These are phyloP conservation scores for Tenthredo notha DNA, from an alignment of 2,888 invertebrate species.

Conservation along the genomic window DNA sequence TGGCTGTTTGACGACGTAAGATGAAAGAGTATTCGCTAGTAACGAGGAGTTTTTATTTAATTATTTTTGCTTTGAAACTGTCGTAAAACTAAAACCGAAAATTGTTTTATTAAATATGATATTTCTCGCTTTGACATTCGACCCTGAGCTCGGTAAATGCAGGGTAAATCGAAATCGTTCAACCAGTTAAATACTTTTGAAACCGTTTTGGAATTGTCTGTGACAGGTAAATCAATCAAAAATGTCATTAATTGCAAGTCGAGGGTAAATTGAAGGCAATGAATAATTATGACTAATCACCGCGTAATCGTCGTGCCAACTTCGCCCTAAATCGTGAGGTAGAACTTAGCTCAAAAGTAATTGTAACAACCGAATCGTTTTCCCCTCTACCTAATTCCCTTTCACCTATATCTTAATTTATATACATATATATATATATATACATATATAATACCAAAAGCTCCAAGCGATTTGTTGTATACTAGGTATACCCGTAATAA, in stretches of 20 bases:
- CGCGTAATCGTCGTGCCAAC: slow-evolving; percentile 19
- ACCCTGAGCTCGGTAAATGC: too few species aligned
- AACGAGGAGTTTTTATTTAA: not conserved
- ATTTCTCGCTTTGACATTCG: not conserved
- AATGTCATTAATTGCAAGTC: slow-evolving; percentile 35
- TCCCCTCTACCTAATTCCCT: not conserved
- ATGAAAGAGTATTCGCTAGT: not conserved
- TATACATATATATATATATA: not conserved
- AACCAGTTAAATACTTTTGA: not conserved
- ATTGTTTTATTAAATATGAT: not conserved
- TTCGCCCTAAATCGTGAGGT: slow-evolving; percentile 11
- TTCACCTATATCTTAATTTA: not conserved
- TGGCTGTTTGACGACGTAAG: not conserved
- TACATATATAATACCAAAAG: not conserved
- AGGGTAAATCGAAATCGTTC: slow-evolving; percentile 4
- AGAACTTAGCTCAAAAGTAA: slow-evolving; percentile 20
- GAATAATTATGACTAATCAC: slow-evolving; percentile 46
- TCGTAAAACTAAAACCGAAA: not conserved
- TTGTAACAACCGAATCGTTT: slow-evolving; percentile 30
- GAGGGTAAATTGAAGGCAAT: slow-evolving; percentile 12
- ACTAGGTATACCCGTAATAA: not conserved
- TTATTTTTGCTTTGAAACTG: not conserved
- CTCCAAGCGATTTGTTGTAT: not conserved
- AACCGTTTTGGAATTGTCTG: not conserved
- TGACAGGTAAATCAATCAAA: slow-evolving; percentile 29